Conservation (phyloP, 1,140 invertebrate species). For the Dreissena polymorpha region DNA sequence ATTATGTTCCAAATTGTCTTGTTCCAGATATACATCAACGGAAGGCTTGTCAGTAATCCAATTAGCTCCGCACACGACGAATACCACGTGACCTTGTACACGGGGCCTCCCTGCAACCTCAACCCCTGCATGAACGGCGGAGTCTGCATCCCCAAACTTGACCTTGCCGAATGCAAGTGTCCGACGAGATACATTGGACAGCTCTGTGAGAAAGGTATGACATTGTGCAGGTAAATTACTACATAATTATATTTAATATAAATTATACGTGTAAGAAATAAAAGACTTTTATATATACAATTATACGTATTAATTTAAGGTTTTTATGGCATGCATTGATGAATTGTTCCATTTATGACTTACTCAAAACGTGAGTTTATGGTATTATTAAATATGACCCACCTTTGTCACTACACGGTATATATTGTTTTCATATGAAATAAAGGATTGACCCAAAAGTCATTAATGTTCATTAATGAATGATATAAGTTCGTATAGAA, state of each 20-base stretch:
- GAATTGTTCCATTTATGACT: no score
- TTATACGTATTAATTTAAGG: background rate
- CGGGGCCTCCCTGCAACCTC: constrained; percentile 86
- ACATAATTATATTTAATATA: background rate
- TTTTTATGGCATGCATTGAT: no score
- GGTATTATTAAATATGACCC: no score
- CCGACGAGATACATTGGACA: constrained; percentile 83
- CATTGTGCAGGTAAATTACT: constrained; percentile 36
- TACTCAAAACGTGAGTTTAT: no score
- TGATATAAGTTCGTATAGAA: no score
- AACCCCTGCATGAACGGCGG: constrained; percentile 88
- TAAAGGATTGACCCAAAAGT: no score
- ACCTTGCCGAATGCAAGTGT: constrained; percentile 87
- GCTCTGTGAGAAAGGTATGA: constrained; percentile 87
- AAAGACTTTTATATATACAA: background rate
- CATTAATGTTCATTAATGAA: no score
- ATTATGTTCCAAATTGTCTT: no score
- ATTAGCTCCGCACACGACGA: constrained; percentile 75
- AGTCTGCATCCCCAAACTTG: constrained; percentile 87
- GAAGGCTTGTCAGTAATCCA: constrained; percentile 82
- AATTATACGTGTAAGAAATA: no score
- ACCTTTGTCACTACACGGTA: no score
- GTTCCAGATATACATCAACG: constrained; percentile 84
- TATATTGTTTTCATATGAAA: no score
- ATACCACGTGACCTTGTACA: constrained; percentile 83